Conservation (phyloP, 1,140 invertebrate species). For the Diorhabda sublineata region DNA sequence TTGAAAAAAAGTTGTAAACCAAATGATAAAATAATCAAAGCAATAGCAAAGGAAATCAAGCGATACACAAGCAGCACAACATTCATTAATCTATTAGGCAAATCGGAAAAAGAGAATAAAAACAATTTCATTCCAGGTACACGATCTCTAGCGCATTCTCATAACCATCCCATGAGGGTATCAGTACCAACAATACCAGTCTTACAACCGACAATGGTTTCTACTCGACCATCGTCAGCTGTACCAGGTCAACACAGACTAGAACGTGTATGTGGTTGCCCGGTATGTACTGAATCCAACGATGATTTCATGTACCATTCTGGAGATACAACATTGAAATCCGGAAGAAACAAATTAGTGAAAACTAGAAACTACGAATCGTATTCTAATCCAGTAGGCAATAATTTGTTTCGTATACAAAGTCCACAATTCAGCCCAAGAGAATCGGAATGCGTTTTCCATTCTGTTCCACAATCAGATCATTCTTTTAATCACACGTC, state of each 20-base stretch:
- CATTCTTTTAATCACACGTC: neutral
- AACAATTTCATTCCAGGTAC: neutral
- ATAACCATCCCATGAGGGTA: neutral
- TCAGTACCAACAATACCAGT: neutral
- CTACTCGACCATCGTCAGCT: neutral
- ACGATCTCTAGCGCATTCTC: too few relatives aligned
- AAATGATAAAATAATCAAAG: constrained; percentile 1
- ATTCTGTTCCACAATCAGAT: neutral
- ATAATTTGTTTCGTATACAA: neutral
- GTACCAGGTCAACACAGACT: neutral
- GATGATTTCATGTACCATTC: neutral
- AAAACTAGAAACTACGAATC: neutral
- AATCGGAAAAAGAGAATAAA: neutral
- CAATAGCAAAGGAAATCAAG: neutral
- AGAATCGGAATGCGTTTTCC: neutral
- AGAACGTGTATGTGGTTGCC: neutral
- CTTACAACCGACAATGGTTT: neutral
- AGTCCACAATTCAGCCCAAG: neutral
- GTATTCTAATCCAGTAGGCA: neutral
- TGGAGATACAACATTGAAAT: neutral
- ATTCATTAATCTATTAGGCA: neutral
- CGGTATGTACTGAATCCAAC: neutral
- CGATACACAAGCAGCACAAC: neutral
- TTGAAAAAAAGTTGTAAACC: neutral
- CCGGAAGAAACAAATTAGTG: neutral